A percentile compares a stretch with the other conserved stretches of the same genome.
These are phyloP conservation scores for Prionailurus viverrinus DNA, from an alignment of 2,113 vertebrate genomes.

Conservation along the genomic window DNA sequence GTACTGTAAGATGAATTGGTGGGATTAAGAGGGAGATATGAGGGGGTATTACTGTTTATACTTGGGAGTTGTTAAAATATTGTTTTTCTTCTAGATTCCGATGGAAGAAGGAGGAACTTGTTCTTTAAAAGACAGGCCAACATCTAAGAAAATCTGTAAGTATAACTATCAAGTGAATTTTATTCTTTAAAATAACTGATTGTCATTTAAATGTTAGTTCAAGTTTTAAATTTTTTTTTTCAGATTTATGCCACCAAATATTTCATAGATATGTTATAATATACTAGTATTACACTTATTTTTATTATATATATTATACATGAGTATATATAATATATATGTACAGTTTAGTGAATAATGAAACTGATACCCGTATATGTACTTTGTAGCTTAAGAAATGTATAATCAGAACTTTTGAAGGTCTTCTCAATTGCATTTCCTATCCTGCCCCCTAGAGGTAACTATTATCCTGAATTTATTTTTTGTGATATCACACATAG, in stretches of 20 bases:
- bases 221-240: background rate
- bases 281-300: background rate
- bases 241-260: slow-evolving; percentile 12
- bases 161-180: slow-evolving; percentile 38
- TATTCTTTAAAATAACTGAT: background rate
- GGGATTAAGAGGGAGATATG: background rate
- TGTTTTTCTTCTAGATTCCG: slow-evolving; percentile 73
- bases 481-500: background rate
- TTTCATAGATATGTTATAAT: slow-evolving; percentile 39
- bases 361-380: background rate
- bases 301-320: background rate
- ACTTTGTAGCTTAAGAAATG: background rate
- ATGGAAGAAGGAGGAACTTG: slow-evolving; percentile 38
- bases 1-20: background rate
- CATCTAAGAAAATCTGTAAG: slow-evolving; percentile 77
- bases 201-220: background rate
- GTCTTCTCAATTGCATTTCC: slow-evolving; percentile 32
- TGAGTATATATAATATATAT: background rate
- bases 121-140: slow-evolving; percentile 62
- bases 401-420: background rate
- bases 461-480: slow-evolving; percentile 21
- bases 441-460: slow-evolving; percentile 60
- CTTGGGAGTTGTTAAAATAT: slow-evolving; percentile 11
- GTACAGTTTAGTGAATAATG: background rate
- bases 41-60: background rate